Evolutionary conservation across 2,797 vertebrate species (phyloP).

Genomic region (Gila robusta): DNA sequence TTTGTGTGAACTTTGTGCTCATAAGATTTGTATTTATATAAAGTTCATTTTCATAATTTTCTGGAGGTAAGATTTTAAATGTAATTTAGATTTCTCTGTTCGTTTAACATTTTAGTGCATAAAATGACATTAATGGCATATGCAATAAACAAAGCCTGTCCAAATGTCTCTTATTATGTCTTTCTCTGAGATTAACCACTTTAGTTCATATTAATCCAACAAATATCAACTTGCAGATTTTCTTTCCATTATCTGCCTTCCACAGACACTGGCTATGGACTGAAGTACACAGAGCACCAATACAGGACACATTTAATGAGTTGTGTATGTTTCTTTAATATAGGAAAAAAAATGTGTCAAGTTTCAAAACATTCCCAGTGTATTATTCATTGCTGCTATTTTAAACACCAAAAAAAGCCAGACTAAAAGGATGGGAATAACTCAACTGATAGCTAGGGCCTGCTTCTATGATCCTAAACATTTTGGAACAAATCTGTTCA

Average conservation of each 20-base stretch:
- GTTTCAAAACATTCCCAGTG: constrained; percentile 37
- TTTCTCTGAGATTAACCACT: background rate
- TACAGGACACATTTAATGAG: constrained; percentile 20
- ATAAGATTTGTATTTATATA: background rate
- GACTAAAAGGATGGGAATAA: constrained; percentile 9
- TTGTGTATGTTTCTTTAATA: constrained; percentile 27
- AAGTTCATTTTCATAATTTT: background rate
- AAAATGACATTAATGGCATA: background rate
- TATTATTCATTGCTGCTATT: constrained; percentile 29
- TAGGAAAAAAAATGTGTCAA: constrained; percentile 18
- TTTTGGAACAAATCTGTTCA: background rate
- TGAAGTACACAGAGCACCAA: constrained; percentile 16
- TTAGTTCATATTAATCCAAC: background rate
- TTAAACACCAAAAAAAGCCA: constrained; percentile 13
- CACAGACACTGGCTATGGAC: background rate
- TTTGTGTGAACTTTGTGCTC: background rate
- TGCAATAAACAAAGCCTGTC: background rate
- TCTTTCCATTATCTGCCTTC: background rate
- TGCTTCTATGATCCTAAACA: background rate
- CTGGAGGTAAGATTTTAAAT: background rate
- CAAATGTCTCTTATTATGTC: background rate
- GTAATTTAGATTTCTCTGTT: background rate
- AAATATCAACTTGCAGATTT: background rate
- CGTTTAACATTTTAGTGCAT: background rate
- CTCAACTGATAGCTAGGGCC: background rate